Percentiles rank a stretch among this genome's conserved stretches.
Evolutionary conservation across 2,113 vertebrate genomes (phyloP).

Genomic region (Verasper variegatus): DNA sequence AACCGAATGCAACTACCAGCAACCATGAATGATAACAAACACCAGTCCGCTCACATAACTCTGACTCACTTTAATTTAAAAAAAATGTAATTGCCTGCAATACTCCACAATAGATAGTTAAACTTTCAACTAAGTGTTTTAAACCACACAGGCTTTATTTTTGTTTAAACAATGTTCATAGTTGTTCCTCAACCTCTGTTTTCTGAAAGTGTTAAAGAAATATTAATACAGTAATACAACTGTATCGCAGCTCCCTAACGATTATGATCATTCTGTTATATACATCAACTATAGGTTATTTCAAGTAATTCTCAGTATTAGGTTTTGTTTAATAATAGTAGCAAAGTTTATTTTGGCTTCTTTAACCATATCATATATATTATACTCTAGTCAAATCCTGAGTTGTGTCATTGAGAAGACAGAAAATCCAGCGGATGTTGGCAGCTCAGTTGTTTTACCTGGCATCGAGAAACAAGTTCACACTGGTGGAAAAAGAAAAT

Average conservation of each 20-base stretch:
- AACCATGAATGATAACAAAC: slow-evolving; percentile 4
- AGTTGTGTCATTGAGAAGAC: background rate
- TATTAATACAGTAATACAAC: background rate
- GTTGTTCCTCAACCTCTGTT: background rate
- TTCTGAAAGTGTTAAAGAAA: background rate
- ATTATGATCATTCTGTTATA: background rate
- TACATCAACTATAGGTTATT: too few species aligned
- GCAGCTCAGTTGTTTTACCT: background rate
- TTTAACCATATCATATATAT: too few species aligned
- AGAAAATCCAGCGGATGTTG: slow-evolving; percentile 14
- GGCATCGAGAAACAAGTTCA: too few species aligned
- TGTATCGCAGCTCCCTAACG: background rate
- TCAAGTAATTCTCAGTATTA: too few species aligned
- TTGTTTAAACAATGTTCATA: background rate
- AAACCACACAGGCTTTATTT: background rate
- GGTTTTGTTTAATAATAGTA: too few species aligned
- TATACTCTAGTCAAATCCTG: too few species aligned
- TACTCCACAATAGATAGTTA: too few species aligned
- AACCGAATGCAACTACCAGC: background rate
- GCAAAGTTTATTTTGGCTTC: too few species aligned
- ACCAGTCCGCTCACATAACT: slow-evolving; percentile 10
- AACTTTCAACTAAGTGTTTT: too few species aligned
- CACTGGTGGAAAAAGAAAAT: too few species aligned
- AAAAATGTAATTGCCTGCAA: background rate
- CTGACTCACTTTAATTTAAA: slow-evolving; percentile 6